Percentiles rank a stretch among this genome's conserved stretches.
Evolutionary conservation across 2,888 invertebrate genomes (phyloP).

Genomic region (Thalpophila matura): DNA sequence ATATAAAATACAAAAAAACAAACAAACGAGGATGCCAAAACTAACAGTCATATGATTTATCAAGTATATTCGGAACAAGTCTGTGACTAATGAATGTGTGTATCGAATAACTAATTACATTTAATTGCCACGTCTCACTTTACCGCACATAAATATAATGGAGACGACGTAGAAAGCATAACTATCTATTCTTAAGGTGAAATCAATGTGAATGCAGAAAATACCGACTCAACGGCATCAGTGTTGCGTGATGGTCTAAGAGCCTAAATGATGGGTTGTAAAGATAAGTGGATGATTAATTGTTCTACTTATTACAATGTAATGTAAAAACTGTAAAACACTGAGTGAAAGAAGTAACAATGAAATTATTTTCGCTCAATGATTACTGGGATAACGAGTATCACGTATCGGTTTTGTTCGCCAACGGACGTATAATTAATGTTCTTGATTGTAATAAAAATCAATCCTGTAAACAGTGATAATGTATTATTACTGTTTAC

Average conservation of each 20-base stretch:
- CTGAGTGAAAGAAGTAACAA: constrained; percentile 28
- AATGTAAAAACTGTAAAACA: constrained; percentile 32
- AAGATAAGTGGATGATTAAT: constrained; percentile 62
- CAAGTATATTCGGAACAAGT: constrained; percentile 31
- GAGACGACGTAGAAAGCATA: constrained; percentile 77
- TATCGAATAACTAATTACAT: constrained; percentile 50
- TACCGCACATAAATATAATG: constrained; percentile 55
- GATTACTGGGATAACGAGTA: constrained; percentile 31
- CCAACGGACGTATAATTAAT: constrained; percentile 27
- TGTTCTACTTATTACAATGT: constrained; percentile 41
- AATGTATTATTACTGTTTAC: background rate
- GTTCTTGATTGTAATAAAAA: constrained; percentile 25
- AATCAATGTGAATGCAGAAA: constrained; percentile 75
- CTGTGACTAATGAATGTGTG: constrained; percentile 40
- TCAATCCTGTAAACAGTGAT: constrained; percentile 15
- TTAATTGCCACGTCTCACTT: constrained; percentile 56
- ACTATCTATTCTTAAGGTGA: constrained; percentile 78
- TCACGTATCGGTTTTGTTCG: constrained; percentile 4
- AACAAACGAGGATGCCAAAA: constrained; percentile 16
- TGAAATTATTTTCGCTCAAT: constrained; percentile 27
- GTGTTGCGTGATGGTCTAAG: constrained; percentile 75
- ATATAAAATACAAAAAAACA: constrained; percentile 14
- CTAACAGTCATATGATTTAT: constrained; percentile 25
- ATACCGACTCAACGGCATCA: constrained; percentile 65
- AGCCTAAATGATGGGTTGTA: constrained; percentile 60